Evolutionary conservation across 1,140 invertebrate genomes (phyloP).

Genomic region (Leptonema lineaticorne): DNA sequence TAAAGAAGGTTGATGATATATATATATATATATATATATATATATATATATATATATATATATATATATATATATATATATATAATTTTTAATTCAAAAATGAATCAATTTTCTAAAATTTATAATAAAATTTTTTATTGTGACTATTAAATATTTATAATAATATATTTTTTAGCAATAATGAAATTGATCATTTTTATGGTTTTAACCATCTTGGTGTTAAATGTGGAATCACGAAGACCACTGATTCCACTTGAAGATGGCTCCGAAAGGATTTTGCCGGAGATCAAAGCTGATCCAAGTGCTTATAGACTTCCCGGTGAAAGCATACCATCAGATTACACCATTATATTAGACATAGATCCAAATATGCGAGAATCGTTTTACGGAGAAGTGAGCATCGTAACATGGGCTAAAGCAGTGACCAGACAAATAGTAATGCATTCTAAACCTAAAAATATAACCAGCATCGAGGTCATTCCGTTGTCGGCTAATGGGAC

Average conservation of each 20-base stretch:
- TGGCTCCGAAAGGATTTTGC: background rate
- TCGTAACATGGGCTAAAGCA: conserved; percentile 51
- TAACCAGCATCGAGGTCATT: conserved; percentile 28
- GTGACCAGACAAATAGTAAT: conserved; percentile 54
- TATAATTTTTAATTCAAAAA: too few relatives aligned
- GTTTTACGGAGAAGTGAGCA: conserved; percentile 62
- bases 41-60: too few relatives aligned
- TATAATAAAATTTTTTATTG: too few relatives aligned
- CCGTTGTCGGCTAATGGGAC: background rate
- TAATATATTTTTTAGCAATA: too few relatives aligned
- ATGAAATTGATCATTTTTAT: too few relatives aligned
- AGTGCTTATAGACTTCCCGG: conserved; percentile 58
- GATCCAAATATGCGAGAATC: conserved; percentile 56
- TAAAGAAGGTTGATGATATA: too few relatives aligned
- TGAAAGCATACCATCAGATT: conserved; percentile 61
- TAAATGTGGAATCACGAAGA: too few relatives aligned
- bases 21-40: too few relatives aligned
- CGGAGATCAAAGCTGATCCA: background rate
- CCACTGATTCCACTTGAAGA: background rate
- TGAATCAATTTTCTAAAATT: too few relatives aligned
- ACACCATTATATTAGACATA: conserved; percentile 64
- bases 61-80: too few relatives aligned
- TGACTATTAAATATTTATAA: too few relatives aligned
- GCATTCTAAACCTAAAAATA: conserved; percentile 50
- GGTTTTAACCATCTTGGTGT: too few relatives aligned